phyloP scores from a whole-genome alignment of 2,888 invertebrate genomes.

The Dryobota labecula region DNA sequence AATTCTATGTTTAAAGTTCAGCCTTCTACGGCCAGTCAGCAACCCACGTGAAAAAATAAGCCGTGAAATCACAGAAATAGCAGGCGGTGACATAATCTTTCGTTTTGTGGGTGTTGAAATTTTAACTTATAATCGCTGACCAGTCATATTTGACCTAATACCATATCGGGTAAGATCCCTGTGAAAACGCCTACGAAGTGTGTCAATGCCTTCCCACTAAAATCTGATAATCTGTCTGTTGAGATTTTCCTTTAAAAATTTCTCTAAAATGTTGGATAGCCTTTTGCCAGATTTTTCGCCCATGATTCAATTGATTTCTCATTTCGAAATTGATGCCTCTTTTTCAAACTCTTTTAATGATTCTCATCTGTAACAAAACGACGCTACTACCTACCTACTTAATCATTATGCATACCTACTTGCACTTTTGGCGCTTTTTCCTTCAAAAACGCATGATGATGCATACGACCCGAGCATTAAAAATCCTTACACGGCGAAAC shows the following conservation, averaged over 20 bases:
- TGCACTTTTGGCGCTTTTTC: constrained; percentile 1
- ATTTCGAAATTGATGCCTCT: too few relatives aligned
- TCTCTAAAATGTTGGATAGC: constrained; percentile 1
- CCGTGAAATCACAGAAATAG: constrained; percentile 59
- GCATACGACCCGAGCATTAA: neutral
- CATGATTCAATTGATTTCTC: neutral
- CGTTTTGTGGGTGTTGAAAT: constrained; percentile 65
- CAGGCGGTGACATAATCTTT: constrained; percentile 63
- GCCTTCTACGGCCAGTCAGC: constrained; percentile 45
- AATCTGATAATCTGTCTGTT: constrained; percentile 25
- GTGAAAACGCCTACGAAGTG: constrained; percentile 54
- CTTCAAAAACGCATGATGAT: constrained; percentile 23
- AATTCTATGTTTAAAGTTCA: constrained; percentile 42
- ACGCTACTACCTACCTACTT: too few relatives aligned
- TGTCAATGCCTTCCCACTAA: constrained; percentile 50
- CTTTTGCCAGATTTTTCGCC: neutral
- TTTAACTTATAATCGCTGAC: constrained; percentile 61
- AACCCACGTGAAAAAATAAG: constrained; percentile 56
- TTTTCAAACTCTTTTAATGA: too few relatives aligned
- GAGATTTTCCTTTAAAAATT: neutral
- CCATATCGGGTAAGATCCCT: constrained; percentile 63
- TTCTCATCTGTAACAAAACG: too few relatives aligned
- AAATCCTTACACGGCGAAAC: constrained; percentile 18
- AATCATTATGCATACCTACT: neutral
- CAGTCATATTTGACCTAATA: constrained; percentile 59